phyloP scores from a whole-genome alignment of 2,113 vertebrate genomes.

The Rhinogobius similis region DNA sequence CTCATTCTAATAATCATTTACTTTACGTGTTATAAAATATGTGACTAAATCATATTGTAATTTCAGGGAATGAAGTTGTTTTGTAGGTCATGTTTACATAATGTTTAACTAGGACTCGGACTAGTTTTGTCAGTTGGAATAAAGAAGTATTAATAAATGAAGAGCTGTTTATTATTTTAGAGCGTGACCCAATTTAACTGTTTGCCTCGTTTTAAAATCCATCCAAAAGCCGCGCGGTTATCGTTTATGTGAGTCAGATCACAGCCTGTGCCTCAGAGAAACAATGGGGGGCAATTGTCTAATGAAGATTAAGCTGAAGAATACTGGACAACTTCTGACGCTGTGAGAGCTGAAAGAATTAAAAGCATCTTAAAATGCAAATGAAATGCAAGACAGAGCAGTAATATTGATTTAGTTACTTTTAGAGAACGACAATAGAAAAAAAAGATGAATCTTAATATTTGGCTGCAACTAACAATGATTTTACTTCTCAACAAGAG shows the following conservation, averaged over 20 bases:
- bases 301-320: background rate
- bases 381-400: background rate
- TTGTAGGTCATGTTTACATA: background rate
- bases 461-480: too few species aligned
- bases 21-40: constrained; percentile 33
- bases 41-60: background rate
- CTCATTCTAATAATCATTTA: constrained; percentile 32
- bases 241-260: background rate
- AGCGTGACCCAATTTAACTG: background rate
- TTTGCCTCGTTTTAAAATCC: background rate
- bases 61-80: background rate
- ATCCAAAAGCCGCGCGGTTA: background rate
- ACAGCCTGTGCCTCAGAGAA: background rate
- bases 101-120: constrained; percentile 16
- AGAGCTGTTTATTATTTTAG: constrained; percentile 1
- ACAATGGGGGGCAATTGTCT: background rate
- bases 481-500: too few species aligned
- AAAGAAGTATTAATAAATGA: constrained; percentile 2
- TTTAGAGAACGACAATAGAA: too few species aligned
- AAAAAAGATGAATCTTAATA: too few species aligned
- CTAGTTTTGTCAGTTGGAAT: constrained; percentile 18
- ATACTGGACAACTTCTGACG: background rate
- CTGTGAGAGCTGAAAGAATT: background rate
- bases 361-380: background rate
- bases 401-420: too few species aligned